A percentile compares a stretch with the other conserved stretches of the same genome.
phyloP scores from a whole-genome alignment of 2,888 invertebrate genomes.

The Cecidostiba fungosa region DNA sequence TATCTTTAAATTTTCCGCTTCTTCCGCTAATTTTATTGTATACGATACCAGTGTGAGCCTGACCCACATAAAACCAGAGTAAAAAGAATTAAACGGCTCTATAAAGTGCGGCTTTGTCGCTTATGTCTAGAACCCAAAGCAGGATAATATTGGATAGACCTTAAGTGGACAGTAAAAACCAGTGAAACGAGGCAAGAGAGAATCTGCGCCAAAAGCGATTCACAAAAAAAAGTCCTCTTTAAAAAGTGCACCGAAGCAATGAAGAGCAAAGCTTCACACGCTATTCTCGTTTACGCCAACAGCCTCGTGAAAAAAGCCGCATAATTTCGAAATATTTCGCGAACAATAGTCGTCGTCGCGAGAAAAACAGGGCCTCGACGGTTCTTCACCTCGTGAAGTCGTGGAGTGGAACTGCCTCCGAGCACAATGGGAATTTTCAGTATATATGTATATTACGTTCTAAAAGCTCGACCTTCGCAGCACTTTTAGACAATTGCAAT shows the following conservation, averaged over 20 bases:
- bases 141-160: neutral
- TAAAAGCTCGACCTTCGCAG: neutral
- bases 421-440: constrained; percentile 23
- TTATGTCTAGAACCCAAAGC: neutral
- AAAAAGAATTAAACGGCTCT: too few relatives aligned
- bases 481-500: neutral
- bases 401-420: neutral
- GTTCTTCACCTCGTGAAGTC: constrained; percentile 29
- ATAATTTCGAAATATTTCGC: constrained; percentile 35
- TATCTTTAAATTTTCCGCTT: too few relatives aligned
- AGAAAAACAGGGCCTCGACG: neutral
- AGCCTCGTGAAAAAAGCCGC: neutral
- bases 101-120: too few relatives aligned
- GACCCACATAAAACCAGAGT: too few relatives aligned
- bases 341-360: constrained; percentile 22
- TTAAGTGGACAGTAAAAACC: neutral
- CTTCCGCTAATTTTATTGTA: too few relatives aligned
- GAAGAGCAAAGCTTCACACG: neutral
- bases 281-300: neutral
- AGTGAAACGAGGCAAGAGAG: neutral
- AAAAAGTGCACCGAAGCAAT: neutral
- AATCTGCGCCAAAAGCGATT: neutral
- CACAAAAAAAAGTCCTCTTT: neutral
- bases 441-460: constrained; percentile 11
- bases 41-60: too few relatives aligned